Conservation (phyloP, 2,888 invertebrate species). For the Drosophila sordidula region DNA sequence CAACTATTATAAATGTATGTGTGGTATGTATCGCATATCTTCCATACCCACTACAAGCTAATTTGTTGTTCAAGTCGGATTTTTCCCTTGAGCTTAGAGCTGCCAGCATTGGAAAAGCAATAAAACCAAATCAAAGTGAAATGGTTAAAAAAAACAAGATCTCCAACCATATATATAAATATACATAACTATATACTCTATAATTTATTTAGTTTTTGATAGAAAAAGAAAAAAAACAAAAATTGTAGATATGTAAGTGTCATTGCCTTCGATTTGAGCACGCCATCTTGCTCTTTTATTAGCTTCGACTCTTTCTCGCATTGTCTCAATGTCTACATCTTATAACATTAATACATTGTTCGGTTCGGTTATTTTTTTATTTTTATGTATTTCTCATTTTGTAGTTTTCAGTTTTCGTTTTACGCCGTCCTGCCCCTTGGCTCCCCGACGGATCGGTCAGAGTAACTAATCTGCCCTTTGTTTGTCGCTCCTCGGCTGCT, state of each 20-base stretch:
- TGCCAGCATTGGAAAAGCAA: conserved; percentile 24
- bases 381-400: conserved; percentile 64
- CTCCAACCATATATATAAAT: conserved; percentile 3
- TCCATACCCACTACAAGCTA: conserved; percentile 16
- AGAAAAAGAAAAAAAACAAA: background rate
- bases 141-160: conserved; percentile 7
- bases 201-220: conserved; percentile 5
- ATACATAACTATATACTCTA: background rate
- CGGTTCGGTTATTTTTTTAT: conserved; percentile 37
- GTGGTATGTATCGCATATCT: conserved; percentile 16
- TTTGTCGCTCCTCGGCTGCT: conserved; percentile 3
- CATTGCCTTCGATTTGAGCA: conserved; percentile 44
- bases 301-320: conserved; percentile 3
- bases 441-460: conserved; percentile 3
- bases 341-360: conserved; percentile 59
- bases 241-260: conserved; percentile 45
- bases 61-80: conserved; percentile 32
- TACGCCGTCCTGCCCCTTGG: conserved; percentile 12
- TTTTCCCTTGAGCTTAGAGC: conserved; percentile 15
- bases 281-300: background rate
- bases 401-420: conserved; percentile 65
- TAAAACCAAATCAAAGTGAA: conserved; percentile 48
- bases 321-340: conserved; percentile 41
- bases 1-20: conserved; percentile 24
- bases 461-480: conserved; percentile 32